These are phyloP conservation scores for Clinocottus analis DNA, from an alignment of 2,113 vertebrate genomes.

Conservation along the genomic window DNA sequence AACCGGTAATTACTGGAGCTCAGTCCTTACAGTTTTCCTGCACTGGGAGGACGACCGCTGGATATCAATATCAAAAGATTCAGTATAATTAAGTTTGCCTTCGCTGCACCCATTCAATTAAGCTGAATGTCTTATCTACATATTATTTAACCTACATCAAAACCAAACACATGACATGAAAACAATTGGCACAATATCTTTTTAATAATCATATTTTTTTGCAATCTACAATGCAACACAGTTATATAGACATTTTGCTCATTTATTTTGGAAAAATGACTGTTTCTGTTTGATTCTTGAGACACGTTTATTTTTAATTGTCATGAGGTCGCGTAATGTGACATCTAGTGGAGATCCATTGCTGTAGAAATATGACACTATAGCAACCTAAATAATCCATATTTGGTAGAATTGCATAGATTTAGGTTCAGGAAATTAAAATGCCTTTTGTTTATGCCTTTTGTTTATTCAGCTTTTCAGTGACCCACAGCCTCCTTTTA, in stretches of 20 bases:
- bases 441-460: not conserved
- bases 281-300: not conserved
- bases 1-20: slow-evolving; percentile 38
- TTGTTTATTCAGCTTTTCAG: not conserved
- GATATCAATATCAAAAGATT: not conserved
- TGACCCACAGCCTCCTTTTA: not conserved
- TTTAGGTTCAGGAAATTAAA: not conserved
- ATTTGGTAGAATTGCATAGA: not conserved
- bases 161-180: not conserved
- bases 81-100: not conserved
- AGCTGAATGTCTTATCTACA: not conserved
- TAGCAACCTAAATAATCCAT: not conserved
- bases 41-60: not conserved
- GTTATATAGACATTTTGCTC: not conserved
- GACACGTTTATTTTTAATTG: not conserved
- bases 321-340: not conserved
- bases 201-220: not conserved
- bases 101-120: not conserved
- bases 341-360: not conserved
- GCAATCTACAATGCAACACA: not conserved
- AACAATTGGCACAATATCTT: not conserved
- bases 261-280: not conserved
- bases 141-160: no score
- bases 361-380: not conserved
- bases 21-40: not conserved